Conservation (phyloP, 2,797 vertebrate species). For the Ispidina picta region DNA sequence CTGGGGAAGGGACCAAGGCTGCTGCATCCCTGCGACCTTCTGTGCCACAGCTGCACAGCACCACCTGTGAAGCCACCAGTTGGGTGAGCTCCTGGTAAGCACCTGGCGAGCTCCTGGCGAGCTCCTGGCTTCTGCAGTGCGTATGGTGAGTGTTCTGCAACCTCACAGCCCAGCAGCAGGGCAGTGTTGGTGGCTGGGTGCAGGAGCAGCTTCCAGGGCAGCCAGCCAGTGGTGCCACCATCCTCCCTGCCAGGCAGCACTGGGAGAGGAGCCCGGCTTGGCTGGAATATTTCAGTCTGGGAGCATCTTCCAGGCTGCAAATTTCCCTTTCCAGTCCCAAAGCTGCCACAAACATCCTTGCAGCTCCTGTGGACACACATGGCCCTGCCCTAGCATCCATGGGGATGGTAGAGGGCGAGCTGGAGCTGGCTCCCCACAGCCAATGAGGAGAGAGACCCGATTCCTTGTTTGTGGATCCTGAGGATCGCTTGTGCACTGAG, state of each 20-base stretch:
- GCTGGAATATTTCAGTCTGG: neutral
- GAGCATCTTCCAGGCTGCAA: neutral
- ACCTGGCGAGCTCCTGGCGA: neutral
- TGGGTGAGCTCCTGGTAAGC: neutral
- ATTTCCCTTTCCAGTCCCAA: neutral
- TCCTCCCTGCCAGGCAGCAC: neutral
- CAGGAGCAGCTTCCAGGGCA: neutral
- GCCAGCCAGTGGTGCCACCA: fast-evolving
- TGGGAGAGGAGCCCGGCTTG: neutral
- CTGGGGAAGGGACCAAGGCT: slow-evolving; percentile 54
- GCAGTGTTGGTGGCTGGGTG: fast-evolving
- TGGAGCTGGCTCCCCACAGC: neutral
- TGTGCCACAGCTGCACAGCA: neutral
- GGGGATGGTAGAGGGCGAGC: neutral
- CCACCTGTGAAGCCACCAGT: neutral
- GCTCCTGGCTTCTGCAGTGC: neutral
- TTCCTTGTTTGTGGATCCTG: fast-evolving
- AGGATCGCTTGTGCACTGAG: fast-evolving
- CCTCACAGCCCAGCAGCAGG: neutral
- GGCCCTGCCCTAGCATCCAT: neutral
- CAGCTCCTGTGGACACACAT: neutral
- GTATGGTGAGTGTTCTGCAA: fast-evolving
- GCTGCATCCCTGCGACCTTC: slow-evolving; percentile 62
- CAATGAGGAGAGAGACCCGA: neutral
- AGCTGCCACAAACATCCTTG: neutral